Base-by-base conservation (phyloP, 2,113 vertebrate genomes). In the Gila orcuttii region DNA sequence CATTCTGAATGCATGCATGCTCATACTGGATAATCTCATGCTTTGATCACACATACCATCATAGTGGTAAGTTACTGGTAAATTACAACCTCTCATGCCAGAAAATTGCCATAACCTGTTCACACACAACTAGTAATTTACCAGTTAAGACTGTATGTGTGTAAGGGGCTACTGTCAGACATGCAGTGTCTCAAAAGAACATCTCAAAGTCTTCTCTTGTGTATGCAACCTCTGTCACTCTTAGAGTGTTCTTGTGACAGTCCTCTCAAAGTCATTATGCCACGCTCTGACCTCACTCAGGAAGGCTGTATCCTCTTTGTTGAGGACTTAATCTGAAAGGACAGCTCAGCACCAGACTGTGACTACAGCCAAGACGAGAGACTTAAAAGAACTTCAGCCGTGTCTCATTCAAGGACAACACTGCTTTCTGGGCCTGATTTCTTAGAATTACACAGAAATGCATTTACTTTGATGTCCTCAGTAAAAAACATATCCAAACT, bases 231-330 rank as follows among this genome's bases (percentile, higher is more conserved):
- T 57, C 23, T 60, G 78, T 1, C 57, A 12, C 31, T 50, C 1
- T 9, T n/a, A n/a, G 33, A 69, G 66, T 77, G 50, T 57, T 55
- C 47, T 57, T 39, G 12, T 39, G 23, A 64, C 13, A 25, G 57
- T 84, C 19, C 5, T 75, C 25, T 36, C 59, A 33, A 64, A 85
- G 57, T 85, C 83, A 81, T 66, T 81, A 81, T 28, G 55, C 4
- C 33, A 21, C 2, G 11, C 21, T n/a, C 2, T 39, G 57, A 60
- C 78, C 55, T 80, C 57, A 42, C 78, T 60, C 78, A 45, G 39
- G 33, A 66, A 39, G 15, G 6, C 39, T 62, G 55, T 60, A 45
- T 81, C 59, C 79, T 62, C 57, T 81, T 66, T 81, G 36, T 42
- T 47, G 36, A 47, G 39, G 21, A 66, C 13, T 47, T 66, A 81